Percentiles rank a stretch among this genome's conserved stretches.
These are phyloP conservation scores for Agelaius phoeniceus DNA, from an alignment of 2,113 vertebrate genomes.

Conservation along the genomic window DNA sequence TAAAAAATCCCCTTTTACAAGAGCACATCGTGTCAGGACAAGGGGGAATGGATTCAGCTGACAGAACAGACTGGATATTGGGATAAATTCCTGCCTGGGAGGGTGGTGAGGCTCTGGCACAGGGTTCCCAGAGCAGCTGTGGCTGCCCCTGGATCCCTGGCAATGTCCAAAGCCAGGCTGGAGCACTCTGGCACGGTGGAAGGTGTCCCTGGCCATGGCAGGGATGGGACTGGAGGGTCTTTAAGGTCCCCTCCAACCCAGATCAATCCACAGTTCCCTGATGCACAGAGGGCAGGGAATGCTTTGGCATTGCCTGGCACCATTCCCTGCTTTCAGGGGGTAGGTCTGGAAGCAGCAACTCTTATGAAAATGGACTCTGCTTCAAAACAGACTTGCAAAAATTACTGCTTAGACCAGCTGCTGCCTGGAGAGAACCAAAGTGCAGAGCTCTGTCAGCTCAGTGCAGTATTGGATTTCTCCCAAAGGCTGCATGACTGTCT, in stretches of 20 bases:
- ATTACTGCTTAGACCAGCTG: not conserved
- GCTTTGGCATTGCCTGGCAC: not conserved
- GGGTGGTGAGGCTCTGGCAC: not conserved
- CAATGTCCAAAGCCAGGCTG: rapidly evolving
- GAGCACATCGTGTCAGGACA: not conserved
- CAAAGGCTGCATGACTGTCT: not conserved
- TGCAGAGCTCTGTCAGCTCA: not conserved
- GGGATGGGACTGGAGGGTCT: not conserved
- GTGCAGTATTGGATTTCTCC: not conserved
- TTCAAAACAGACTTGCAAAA: not conserved
- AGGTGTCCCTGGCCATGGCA: not conserved
- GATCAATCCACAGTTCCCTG: not conserved
- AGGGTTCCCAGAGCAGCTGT: not conserved
- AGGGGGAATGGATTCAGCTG: not conserved
- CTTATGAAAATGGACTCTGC: not conserved
- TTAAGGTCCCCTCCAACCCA: not conserved
- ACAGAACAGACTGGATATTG: not conserved
- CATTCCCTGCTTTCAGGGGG: not conserved
- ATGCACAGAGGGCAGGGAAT: not conserved
- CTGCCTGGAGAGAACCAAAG: not conserved
- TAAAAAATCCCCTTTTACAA: no score
- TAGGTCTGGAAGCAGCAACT: not conserved
- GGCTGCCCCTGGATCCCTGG: not conserved
- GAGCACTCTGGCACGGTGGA: rapidly evolving
- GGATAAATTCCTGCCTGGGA: not conserved